These are phyloP conservation scores for Oscheius sp. DNA, from an alignment of 2,888 invertebrate genomes.

Conservation along the genomic window DNA sequence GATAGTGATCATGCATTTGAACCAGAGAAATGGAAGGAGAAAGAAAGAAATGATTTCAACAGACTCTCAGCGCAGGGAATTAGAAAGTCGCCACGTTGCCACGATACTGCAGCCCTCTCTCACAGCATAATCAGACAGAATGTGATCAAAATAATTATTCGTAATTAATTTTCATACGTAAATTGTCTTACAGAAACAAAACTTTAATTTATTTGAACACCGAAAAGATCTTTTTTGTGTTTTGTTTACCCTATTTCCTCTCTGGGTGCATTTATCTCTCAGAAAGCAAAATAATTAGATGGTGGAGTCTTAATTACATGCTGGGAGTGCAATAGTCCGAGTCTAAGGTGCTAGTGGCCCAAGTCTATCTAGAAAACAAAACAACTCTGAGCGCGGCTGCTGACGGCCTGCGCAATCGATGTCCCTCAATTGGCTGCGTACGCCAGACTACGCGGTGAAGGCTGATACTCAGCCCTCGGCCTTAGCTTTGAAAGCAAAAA, in stretches of 20 bases:
- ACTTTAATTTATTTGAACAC: neutral
- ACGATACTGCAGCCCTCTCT: slow-evolving; percentile 1
- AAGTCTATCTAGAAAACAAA: slow-evolving; percentile 6
- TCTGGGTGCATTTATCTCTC: neutral
- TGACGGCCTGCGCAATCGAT: slow-evolving; percentile 26
- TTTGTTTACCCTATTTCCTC: too few relatives aligned
- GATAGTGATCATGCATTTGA: neutral
- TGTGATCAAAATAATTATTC: neutral
- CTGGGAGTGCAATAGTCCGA: neutral
- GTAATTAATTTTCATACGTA: too few relatives aligned
- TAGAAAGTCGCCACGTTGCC: slow-evolving; percentile 1
- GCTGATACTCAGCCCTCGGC: slow-evolving; percentile 16
- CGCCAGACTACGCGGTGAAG: neutral
- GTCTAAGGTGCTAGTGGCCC: neutral
- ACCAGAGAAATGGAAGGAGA: neutral
- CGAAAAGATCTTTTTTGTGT: neutral
- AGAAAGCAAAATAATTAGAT: neutral
- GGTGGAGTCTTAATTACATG: neutral
- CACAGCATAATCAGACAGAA: neutral
- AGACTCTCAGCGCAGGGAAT: neutral
- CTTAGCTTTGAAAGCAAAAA: neutral
- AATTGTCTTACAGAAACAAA: neutral
- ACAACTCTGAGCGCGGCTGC: slow-evolving; percentile 19
- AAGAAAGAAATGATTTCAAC: too few relatives aligned
- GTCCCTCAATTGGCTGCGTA: slow-evolving; percentile 29